phyloP scores from a whole-genome alignment of 2,888 invertebrate species.

The Pyralis farinalis region DNA sequence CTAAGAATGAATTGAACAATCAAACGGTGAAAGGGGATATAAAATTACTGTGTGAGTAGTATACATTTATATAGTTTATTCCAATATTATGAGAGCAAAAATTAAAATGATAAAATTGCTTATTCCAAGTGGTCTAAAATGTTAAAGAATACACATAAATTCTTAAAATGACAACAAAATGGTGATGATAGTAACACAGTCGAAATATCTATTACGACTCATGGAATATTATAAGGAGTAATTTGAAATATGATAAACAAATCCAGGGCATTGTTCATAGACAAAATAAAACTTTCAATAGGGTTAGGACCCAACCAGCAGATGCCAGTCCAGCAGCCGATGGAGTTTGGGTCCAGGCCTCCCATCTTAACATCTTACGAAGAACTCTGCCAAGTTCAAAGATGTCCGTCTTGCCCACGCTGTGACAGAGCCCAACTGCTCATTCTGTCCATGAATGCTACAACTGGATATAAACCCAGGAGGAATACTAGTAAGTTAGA shows the following conservation, averaged over 20 bases:
- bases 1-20: constrained; percentile 90
- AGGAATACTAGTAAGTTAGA: constrained; percentile 62
- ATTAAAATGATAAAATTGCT: too few species aligned
- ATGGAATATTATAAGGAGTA: too few species aligned
- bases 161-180: too few species aligned
- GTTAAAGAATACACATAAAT: too few species aligned
- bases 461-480: constrained; percentile 66
- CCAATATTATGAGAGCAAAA: too few species aligned
- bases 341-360: constrained; percentile 64
- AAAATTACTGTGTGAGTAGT: constrained; percentile 49
- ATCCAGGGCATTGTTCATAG: too few species aligned
- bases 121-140: too few species aligned
- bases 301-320: constrained; percentile 48
- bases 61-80: background rate
- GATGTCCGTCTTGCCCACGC: constrained; percentile 66
- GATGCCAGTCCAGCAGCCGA: constrained; percentile 47
- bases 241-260: too few species aligned
- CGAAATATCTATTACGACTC: too few species aligned
- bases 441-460: constrained; percentile 76
- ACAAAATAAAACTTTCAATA: background rate
- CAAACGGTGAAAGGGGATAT: constrained; percentile 87
- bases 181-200: too few species aligned
- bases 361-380: constrained; percentile 67
- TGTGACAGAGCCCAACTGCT: constrained; percentile 64
- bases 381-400: constrained; percentile 66